Percentiles rank a stretch among this genome's conserved stretches.
These are phyloP conservation scores for Teleogryllus occipitalis DNA, from an alignment of 1,140 invertebrate species.

Conservation along the genomic window DNA sequence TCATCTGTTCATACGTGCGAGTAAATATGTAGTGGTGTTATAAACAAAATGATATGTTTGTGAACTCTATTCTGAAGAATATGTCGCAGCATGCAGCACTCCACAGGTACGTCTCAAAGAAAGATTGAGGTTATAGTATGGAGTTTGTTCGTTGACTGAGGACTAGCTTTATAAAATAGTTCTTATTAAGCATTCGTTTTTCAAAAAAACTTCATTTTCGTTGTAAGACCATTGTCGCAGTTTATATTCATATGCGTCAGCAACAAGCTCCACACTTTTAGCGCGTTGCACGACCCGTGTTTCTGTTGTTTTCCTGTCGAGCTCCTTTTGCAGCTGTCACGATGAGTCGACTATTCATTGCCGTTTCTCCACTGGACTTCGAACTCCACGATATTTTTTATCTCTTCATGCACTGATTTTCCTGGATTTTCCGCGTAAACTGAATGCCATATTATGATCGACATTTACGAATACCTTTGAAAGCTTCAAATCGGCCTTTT, in stretches of 20 bases:
- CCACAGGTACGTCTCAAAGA: neutral
- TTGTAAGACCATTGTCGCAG: neutral
- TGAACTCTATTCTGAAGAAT: neutral
- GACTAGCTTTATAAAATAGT: too few species aligned
- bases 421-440: neutral
- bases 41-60: neutral
- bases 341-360: conserved; percentile 1
- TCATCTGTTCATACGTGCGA: neutral
- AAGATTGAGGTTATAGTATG: neutral
- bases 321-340: conserved; percentile 3
- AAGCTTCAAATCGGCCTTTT: too few species aligned
- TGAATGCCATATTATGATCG: neutral
- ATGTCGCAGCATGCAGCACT: neutral
- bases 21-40: neutral
- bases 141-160: neutral
- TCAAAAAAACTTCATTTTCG: neutral
- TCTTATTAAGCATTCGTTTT: too few species aligned
- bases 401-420: neutral
- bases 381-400: neutral
- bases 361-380: neutral
- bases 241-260: neutral
- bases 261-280: too few species aligned
- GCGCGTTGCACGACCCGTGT: too few species aligned
- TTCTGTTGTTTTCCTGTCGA: neutral
- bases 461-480: too few species aligned